Conservation (phyloP, 2,797 vertebrate species). For the Tarsius wallacei region DNA sequence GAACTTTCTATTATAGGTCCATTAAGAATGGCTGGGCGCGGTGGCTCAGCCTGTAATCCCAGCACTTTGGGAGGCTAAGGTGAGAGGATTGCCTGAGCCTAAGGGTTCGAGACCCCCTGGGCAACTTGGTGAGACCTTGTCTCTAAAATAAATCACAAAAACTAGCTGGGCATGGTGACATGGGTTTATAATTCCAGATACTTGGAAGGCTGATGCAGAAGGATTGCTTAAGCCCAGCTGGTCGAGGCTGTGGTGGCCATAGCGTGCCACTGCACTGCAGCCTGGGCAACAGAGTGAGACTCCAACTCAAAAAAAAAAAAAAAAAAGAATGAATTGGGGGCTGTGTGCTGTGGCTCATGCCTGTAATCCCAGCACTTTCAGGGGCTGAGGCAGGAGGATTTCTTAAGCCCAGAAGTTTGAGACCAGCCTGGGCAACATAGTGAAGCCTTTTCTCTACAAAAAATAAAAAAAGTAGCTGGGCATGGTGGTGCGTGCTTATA, state of each 20-base stretch:
- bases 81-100: not conserved
- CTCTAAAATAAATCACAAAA: not conserved
- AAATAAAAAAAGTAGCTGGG: too few relatives aligned
- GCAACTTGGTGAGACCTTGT: not conserved
- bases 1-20: not conserved
- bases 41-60: not conserved
- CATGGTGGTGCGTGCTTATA: too few relatives aligned
- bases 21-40: not conserved
- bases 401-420: too few relatives aligned
- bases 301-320: too few relatives aligned
- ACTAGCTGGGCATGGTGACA: not conserved
- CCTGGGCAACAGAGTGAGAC: not conserved
- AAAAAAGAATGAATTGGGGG: too few relatives aligned
- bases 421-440: too few relatives aligned
- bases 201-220: not conserved
- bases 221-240: not conserved
- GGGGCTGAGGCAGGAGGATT: too few relatives aligned
- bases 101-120: not conserved
- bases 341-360: too few relatives aligned
- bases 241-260: not conserved
- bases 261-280: not conserved
- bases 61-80: not conserved
- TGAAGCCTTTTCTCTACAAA: too few relatives aligned
- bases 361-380: too few relatives aligned
- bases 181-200: not conserved